Evolutionary conservation across 2,797 vertebrate genomes (phyloP).

Genomic region (Eulemur mongoz): DNA sequence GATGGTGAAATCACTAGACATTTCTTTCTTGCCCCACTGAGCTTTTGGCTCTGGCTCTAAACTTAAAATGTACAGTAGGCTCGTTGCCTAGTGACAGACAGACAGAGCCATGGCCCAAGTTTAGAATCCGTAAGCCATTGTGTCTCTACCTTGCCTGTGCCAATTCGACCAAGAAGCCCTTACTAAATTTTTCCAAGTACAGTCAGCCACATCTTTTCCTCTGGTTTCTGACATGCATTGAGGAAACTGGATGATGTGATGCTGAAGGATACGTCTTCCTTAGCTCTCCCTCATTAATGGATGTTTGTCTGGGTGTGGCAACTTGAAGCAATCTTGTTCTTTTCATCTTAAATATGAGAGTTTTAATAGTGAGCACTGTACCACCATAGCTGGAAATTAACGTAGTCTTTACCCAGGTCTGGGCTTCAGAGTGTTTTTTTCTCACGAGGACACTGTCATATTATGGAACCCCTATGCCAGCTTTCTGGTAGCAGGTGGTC

Average conservation of each 20-base stretch:
- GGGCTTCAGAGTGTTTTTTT: not conserved
- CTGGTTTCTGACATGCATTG: not conserved
- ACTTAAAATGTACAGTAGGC: not conserved
- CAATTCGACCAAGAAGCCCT: not conserved
- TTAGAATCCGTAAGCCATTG: not conserved
- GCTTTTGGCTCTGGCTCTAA: not conserved
- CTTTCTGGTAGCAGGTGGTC: not conserved
- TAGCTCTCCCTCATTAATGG: not conserved
- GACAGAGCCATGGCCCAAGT: not conserved
- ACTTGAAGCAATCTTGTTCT: not conserved
- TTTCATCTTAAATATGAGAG: not conserved
- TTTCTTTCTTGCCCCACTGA: not conserved
- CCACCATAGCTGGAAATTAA: not conserved
- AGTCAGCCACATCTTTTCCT: not conserved
- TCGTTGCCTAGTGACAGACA: not conserved
- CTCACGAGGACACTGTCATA: not conserved
- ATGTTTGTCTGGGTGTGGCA: constrained; percentile 1
- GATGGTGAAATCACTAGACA: not conserved
- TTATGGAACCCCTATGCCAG: not conserved
- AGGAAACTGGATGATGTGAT: not conserved
- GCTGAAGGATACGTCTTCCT: not conserved
- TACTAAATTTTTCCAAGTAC: not conserved
- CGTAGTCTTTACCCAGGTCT: not conserved
- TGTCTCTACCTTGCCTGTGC: not conserved
- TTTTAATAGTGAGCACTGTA: not conserved